Base-by-base conservation (phyloP, 1,140 invertebrate genomes). In the Pseudomyrmex gracilis region DNA sequence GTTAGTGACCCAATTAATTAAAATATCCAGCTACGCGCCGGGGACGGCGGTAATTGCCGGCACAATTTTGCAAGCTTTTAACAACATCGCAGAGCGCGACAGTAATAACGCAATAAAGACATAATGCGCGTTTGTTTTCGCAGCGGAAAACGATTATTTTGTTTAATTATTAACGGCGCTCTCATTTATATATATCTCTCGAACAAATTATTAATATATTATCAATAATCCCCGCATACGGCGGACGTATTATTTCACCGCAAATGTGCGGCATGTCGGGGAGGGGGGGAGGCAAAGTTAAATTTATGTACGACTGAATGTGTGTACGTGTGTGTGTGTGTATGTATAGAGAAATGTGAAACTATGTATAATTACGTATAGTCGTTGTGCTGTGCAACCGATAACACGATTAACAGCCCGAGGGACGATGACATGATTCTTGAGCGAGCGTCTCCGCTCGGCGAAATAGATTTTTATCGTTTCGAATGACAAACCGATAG, bases 1-100 rank as follows among this genome's bases (percentile, higher is more conserved):
- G 76, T 80, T 70, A 71, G 76, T 80, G 76, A 80, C 76, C 76
- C 53, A 80, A 80, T 80, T 80, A 80, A 80, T 80, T 80, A 80
- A 80, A 80, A 80, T 80, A 70, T 80, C 43, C 76, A 71, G 66
- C 43, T 47, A 17, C 55, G 64, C 5, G 64, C 5, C 66, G 76
- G 43, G 34, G 34, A 34, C 34, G 34, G 24, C 45, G 20, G 76
- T 80, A 80, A 80, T 80, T 80, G 76, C 66, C 57, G 76, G 45
- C 76, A 80, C 76, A 80, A 80, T 71, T 80, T 60, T 70, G 53
- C 55, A 70, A 80, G 76, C 76, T 80, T 80, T 80, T 70, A 80
- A 60, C 66, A 80, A 80, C 76, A 80, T 71, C 34, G 66, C 66
- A 80, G 76, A 80, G 76, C 53, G 53, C 51, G 43, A 80, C 76